These are phyloP conservation scores for Labeo calbasu DNA, from an alignment of 2,797 vertebrate species.

Conservation along the genomic window DNA sequence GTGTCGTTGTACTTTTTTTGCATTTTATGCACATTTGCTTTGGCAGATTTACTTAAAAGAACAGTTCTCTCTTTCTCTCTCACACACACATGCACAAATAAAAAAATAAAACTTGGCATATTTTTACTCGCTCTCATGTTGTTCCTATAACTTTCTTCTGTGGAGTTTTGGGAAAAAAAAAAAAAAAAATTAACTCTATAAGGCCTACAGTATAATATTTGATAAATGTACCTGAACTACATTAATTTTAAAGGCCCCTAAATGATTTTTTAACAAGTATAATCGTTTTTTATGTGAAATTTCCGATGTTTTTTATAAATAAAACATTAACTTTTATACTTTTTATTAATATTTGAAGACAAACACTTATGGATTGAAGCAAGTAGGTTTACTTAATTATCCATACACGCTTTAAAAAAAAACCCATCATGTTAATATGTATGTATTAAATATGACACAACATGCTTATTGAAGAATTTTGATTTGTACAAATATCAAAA, in stretches of 20 bases:
- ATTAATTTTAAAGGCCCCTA: background rate
- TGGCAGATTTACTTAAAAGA: background rate
- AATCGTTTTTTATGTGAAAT: background rate
- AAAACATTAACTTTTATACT: background rate
- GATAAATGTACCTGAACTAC: background rate
- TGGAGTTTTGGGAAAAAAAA: background rate
- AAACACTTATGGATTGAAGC: background rate
- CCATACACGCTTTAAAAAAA: background rate
- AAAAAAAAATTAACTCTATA: background rate
- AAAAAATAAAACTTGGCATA: background rate
- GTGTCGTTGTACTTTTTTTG: conserved; percentile 48
- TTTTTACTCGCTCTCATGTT: background rate
- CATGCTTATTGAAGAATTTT: background rate
- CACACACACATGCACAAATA: background rate
- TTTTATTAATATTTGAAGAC: background rate
- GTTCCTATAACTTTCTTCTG: background rate
- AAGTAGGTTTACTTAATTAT: background rate
- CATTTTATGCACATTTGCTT: background rate
- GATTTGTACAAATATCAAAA: background rate
- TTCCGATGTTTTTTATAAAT: background rate
- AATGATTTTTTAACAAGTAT: background rate
- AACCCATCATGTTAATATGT: background rate
- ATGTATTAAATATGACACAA: background rate
- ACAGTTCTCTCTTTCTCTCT: background rate
- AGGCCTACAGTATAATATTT: background rate